Evolutionary conservation across 2,797 vertebrate species (phyloP), one percentile per base, ranked within the genome.

Genomic region (Lepus townsendii): DNA sequence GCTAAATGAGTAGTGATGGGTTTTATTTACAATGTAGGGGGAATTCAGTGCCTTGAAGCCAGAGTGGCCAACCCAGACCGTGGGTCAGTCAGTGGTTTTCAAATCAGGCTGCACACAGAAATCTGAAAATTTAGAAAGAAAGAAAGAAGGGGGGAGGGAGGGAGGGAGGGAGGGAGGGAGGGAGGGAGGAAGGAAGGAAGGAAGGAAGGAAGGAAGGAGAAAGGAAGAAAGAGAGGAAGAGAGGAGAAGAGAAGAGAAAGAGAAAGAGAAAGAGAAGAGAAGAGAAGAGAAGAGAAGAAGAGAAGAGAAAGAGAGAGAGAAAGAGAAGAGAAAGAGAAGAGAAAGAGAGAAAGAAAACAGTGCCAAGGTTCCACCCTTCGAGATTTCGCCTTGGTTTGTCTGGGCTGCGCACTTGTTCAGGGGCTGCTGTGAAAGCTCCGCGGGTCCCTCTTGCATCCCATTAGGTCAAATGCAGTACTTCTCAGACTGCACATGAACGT

Each of bases 31-130:
- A 78, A n/a, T 0, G 7, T 6, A 6, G 78, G 63, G 80, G 63
- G 62, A 78, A 88, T 94, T 77, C 32, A 76, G 69, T 42, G 12
- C 35, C 84, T 90, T 87, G 42, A 47, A 82, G 89, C 69, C 30
- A 69, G 6, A 73, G 22, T 78, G 52, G 47, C 60, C 87, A 72
- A 75, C 52, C 26, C 76, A 84, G 68, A 83, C 68, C 2, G 8
- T 2, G 68, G 26, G 47, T 47, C 84, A 26, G 47, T 47, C 84
- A n/a, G 32, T 63, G 68, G 27, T 83, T 94, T 83, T 85, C 85
- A 84, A 71, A 26, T 90, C 62, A 62, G 12, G 60, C 19, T 68
- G 68, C 12, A 63, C 12, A 38, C 2, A 66, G 83, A 95, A 92
- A 83, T 69, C 57, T 86, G n/a, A 47, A 91, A 85, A 54, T 17